Evolutionary conservation across 2,113 vertebrate species (phyloP), one percentile per base, ranked within the genome.

Genomic region (Barbus barbus): DNA sequence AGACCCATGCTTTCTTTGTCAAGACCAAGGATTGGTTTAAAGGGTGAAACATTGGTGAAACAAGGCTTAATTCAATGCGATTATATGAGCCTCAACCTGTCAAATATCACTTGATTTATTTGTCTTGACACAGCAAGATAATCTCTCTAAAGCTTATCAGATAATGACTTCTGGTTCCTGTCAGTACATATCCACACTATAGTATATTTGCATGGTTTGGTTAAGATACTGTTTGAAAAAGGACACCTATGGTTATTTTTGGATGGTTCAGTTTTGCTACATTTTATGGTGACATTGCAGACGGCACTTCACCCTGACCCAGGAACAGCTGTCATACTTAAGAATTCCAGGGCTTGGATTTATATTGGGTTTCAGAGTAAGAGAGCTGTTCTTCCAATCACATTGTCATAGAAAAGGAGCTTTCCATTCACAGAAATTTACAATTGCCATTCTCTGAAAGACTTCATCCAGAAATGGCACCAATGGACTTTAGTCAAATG

Each of bases 71-170:
- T 69, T 46, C 0, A 14, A n/a, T 77, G n/a, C 3, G 48, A 61
- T 78, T 65, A 26, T 82, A 72, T 36, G 89, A 95, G 95, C 96
- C 96, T 97, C 96, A 97, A 96, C 75, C 87, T 95, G 92, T 93
- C 92, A 93, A 92, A 94, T 89, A 91, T 93, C 89, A 93, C 71
- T 86, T 90, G 93, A 94, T 92, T 93, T 94, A 91, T 92, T 94
- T 91, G 93, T 94, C 92, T 67, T 24, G 75, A 83, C 56, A 63
- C 69, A 13, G 18, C 51, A 79, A 46, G 60, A 20, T 79, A 11
- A 53, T 65, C 38, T 41, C 38, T 9, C 11, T 41, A 41, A 65
- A 22, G 38, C 7, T 36, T 7, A 53, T 26, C n/a, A 67, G 46
- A 28, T 31, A 71, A 60, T 71, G 24, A 79, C n/a, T 69, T 58